These are phyloP conservation scores for Leptonema lineaticorne DNA, from an alignment of 1,140 invertebrate genomes.

Conservation along the genomic window DNA sequence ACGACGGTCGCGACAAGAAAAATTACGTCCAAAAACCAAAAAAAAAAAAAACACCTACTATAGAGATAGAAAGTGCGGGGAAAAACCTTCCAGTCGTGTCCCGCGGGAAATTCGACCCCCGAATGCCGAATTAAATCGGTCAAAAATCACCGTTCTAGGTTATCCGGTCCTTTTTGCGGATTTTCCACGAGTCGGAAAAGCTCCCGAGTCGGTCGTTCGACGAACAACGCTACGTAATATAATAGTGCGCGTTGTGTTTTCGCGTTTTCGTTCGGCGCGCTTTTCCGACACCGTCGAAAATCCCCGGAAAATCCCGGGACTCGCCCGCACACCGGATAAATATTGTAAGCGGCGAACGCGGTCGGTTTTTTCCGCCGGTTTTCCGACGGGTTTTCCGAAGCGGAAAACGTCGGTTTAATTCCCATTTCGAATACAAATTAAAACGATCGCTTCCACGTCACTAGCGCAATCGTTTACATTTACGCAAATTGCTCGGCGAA, in stretches of 20 bases:
- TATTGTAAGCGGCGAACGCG: too few relatives aligned
- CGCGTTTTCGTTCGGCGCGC: neutral
- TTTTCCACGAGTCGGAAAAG: neutral
- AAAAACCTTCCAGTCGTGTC: too few relatives aligned
- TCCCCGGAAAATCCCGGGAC: neutral
- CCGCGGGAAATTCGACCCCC: neutral
- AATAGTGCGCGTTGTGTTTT: too few relatives aligned
- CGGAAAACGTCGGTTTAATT: too few relatives aligned
- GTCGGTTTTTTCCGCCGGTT: neutral
- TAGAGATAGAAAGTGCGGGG: too few relatives aligned
- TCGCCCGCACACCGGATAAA: neutral
- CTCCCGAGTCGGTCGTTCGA: neutral
- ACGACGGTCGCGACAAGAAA: too few relatives aligned
- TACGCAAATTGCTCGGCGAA: too few relatives aligned
- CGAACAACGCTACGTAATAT: too few relatives aligned
- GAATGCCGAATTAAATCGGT: constrained; percentile 11
- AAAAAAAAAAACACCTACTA: too few relatives aligned
- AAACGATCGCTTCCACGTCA: neutral
- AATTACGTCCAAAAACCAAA: too few relatives aligned
- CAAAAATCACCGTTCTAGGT: constrained; percentile 8
- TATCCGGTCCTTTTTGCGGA: neutral
- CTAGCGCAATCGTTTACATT: neutral
- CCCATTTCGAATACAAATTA: neutral
- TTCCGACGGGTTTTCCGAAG: too few relatives aligned
- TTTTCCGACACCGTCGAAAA: neutral